phyloP scores from a whole-genome alignment of 2,113 vertebrate genomes.

The Clarias gariepinus region DNA sequence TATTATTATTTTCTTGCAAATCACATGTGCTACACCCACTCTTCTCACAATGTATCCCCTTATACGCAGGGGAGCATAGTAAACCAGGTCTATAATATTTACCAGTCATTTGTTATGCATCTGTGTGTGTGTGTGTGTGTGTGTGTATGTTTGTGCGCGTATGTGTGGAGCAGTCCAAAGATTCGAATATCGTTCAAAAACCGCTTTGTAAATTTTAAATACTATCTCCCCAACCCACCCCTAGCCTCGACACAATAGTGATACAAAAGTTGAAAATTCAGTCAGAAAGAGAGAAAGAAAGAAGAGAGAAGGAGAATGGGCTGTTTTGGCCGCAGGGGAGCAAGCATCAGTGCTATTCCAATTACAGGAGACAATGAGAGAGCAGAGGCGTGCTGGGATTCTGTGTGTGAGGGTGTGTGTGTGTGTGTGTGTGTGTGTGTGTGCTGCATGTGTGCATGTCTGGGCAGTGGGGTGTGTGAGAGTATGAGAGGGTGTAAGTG shows the following conservation, averaged over 20 bases:
- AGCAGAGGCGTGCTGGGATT: conserved; percentile 39
- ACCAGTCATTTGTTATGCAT: not conserved
- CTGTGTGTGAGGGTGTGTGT: conserved; percentile 33
- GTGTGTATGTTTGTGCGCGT: not conserved
- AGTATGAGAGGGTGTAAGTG: conserved; percentile 34
- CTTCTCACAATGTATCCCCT: not conserved
- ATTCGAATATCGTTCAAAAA: not conserved
- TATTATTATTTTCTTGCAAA: not conserved
- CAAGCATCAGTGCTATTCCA: conserved; percentile 50
- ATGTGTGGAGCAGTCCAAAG: not conserved
- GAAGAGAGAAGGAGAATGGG: conserved; percentile 32
- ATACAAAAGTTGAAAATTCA: not conserved
- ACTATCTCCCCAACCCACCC: not conserved
- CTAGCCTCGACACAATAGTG: not conserved
- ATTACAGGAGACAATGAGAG: conserved; percentile 56
- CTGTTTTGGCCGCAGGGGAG: conserved; percentile 46
- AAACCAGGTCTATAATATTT: not conserved
- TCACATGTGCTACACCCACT: not conserved
- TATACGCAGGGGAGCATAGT: not conserved
- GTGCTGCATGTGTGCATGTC: conserved; percentile 8
- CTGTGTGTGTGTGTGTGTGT: not conserved
- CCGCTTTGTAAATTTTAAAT: not conserved
- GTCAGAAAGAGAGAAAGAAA: not conserved
- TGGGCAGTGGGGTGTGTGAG: conserved; percentile 24
- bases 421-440: conserved; percentile 36